Percentiles rank a stretch among this genome's conserved stretches.
Conservation (phyloP, 2,797 vertebrate genomes). For the Bradypus variegatus region DNA sequence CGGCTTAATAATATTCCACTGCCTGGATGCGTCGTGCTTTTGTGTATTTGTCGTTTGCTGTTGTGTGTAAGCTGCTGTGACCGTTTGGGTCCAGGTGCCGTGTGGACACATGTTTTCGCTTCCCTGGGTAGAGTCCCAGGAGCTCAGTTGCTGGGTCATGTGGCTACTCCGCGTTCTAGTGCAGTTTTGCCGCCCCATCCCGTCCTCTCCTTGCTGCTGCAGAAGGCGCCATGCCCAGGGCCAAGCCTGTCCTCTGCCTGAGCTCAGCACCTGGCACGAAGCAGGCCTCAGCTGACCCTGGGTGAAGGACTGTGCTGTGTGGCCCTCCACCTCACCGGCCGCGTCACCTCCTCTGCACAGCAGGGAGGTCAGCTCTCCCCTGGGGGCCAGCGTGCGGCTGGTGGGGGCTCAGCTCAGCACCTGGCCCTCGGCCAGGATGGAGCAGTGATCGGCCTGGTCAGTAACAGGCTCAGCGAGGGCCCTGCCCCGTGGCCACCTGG, state of each 20-base stretch:
- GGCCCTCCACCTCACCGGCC: neutral
- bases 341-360: neutral
- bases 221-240: too few relatives aligned
- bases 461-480: too few relatives aligned
- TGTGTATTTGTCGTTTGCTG: neutral
- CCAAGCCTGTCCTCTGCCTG: neutral
- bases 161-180: neutral
- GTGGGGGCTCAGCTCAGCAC: too few relatives aligned
- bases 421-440: too few relatives aligned
- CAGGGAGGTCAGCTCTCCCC: too few relatives aligned
- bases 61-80: neutral
- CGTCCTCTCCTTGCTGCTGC: rapidly evolving
- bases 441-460: too few relatives aligned
- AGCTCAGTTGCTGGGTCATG: neutral
- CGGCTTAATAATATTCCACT: neutral
- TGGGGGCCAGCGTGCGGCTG: too few relatives aligned
- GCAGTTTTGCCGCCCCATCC: too few relatives aligned
- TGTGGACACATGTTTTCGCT: rapidly evolving
- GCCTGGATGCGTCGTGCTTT: rapidly evolving
- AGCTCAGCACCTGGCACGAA: neutral
- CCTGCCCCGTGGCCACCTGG: neutral
- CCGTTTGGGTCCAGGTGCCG: rapidly evolving
- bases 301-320: rapidly evolving
- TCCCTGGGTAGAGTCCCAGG: rapidly evolving
- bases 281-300: neutral